These are phyloP conservation scores for Mactromeris polynyma DNA, from an alignment of 2,888 invertebrate species.

Conservation along the genomic window DNA sequence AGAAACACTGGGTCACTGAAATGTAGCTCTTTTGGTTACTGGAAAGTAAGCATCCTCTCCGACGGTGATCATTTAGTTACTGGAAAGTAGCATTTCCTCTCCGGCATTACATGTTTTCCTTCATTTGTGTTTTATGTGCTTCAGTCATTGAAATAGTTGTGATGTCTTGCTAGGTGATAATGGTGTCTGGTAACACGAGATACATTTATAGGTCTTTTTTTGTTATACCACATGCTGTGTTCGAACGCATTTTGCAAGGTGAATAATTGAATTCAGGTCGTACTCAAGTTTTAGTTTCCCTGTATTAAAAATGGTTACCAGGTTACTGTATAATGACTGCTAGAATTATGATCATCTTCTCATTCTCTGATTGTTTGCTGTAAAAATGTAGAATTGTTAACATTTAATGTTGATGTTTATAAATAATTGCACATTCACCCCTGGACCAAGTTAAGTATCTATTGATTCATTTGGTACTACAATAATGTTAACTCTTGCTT, in stretches of 20 bases:
- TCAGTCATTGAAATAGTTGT: too few species aligned
- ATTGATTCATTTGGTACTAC: slow-evolving; percentile 24
- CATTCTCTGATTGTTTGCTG: too few species aligned
- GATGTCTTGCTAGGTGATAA: neutral
- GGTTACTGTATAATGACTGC: too few species aligned
- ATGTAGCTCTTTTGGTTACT: too few species aligned
- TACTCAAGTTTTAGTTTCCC: neutral
- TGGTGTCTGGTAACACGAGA: neutral
- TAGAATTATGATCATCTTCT: too few species aligned
- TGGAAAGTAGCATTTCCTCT: too few species aligned
- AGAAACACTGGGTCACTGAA: too few species aligned
- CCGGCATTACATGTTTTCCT: too few species aligned
- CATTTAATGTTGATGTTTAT: neutral
- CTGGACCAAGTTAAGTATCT: neutral
- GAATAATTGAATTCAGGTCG: neutral
- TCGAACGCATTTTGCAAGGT: neutral
- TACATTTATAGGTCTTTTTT: neutral
- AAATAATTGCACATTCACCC: slow-evolving; percentile 7
- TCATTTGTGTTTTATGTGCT: too few species aligned
- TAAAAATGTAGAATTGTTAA: neutral
- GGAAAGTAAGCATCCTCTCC: too few species aligned
- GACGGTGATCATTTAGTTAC: neutral
- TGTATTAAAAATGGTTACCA: too few species aligned
- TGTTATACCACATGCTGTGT: neutral
- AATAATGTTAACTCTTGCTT: slow-evolving; percentile 22